phyloP scores from a whole-genome alignment of 2,797 vertebrate species.

The Vultur gryphus region DNA sequence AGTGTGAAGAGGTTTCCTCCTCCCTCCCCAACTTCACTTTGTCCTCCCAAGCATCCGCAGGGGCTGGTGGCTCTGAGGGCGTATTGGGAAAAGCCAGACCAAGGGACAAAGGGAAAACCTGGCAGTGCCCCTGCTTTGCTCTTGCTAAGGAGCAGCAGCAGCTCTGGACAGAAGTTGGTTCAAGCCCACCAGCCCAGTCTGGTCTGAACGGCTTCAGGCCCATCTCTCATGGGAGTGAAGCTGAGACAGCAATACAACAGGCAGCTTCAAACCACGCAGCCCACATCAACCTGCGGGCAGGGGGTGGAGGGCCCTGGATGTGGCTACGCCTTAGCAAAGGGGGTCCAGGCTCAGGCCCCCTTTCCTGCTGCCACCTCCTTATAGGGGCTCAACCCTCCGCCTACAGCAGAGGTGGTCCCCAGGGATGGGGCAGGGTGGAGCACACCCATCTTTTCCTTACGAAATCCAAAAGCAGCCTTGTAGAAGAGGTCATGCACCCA shows the following conservation, averaged over 20 bases:
- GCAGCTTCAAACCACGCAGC: not conserved
- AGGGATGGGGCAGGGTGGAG: not conserved
- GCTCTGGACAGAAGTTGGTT: not conserved
- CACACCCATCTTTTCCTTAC: not conserved
- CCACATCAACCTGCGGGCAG: not conserved
- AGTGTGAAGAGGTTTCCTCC: not conserved
- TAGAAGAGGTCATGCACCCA: not conserved
- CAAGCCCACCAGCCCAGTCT: not conserved
- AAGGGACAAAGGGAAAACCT: not conserved
- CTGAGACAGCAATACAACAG: not conserved
- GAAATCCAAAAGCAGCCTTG: not conserved
- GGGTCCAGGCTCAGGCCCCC: not conserved
- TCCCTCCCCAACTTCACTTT: not conserved
- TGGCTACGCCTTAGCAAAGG: not conserved
- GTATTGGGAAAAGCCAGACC: not conserved
- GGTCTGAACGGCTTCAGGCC: not conserved
- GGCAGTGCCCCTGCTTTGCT: not conserved
- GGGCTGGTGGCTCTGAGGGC: not conserved
- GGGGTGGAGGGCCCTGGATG: not conserved
- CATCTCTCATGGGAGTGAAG: not conserved
- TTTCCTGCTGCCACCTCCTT: not conserved
- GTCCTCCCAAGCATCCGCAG: not conserved
- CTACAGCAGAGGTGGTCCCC: not conserved
- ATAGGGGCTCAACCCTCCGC: not conserved
- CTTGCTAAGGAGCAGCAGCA: not conserved